Base-by-base conservation (phyloP, 2,888 invertebrate species). In the Odontocerum albicorne region DNA sequence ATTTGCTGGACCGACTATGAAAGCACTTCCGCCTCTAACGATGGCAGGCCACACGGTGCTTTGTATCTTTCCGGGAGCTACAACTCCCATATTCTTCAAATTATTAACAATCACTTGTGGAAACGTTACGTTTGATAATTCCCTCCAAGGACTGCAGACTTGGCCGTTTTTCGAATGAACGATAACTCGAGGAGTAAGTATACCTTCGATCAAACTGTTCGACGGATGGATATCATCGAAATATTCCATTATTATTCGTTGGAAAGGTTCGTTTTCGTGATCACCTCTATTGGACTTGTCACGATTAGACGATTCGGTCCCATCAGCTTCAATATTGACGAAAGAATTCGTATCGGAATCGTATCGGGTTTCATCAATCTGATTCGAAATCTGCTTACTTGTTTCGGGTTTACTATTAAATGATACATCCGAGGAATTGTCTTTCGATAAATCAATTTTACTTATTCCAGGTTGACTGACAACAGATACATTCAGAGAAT, bases 21-120 rank as follows among this genome's bases (percentile, higher is more conserved):
- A 79, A 1, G 86, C 71, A 59, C 87, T 84, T 42, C 83, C 77
- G 0, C 85, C 84, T 31, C 85, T 75, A 35, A 84, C 70, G 38
- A 90, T 75, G 2, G 84, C 82, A 1, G 84, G 82, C 90, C 90
- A 91, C 0, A 83, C 76, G 47, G 86, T 84, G 0, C 82, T 79
- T 65, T 92, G 90, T 21, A 88, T 72, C 33, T 75, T 73, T 66
- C 74, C 77, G 0, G 83, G 76, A 1, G 65, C 65, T 3, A 66
- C 67, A 0, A 80, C 64, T 0, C 63, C 62, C 67, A 76, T 67
- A 20, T 68, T 70, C 51, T 64, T 66, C 1, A 81, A 63, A 1
- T 65, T 66, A 2, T 64, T 55, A 13, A 69, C 67, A 21, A 76
- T 72, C 36, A 71, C 65, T 0, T 62, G 32, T 19, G 70, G 72